These are phyloP conservation scores for Sitobion miscanthi DNA, from an alignment of 1,140 invertebrate species.

Conservation along the genomic window DNA sequence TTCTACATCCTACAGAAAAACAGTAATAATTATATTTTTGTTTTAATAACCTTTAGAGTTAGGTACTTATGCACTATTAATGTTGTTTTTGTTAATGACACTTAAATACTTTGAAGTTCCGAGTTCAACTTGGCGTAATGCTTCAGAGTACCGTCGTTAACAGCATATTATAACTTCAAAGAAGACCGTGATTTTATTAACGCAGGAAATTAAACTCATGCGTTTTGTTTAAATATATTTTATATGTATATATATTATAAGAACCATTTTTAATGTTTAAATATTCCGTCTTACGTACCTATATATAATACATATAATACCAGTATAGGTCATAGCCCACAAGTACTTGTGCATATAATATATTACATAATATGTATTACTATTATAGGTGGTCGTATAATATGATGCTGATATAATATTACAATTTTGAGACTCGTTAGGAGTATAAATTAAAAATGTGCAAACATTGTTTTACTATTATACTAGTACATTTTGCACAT, in stretches of 20 bases:
- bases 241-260: neutral
- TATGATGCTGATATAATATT: neutral
- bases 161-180: neutral
- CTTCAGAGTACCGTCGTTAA: neutral
- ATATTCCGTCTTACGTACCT: neutral
- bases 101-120: neutral
- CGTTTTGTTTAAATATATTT: neutral
- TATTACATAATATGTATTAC: neutral
- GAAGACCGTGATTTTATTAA: constrained; percentile 2
- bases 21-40: neutral
- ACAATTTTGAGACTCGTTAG: neutral
- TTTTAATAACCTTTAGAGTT: neutral
- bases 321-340: neutral
- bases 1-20: neutral
- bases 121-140: neutral
- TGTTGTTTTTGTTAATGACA: neutral
- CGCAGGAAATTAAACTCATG: neutral
- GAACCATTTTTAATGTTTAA: neutral
- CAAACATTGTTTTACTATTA: neutral
- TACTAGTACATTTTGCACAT: neutral
- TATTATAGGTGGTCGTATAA: neutral
- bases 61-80: neutral
- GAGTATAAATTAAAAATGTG: neutral
- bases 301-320: neutral
- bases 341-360: neutral